Evolutionary conservation across 2,113 vertebrate genomes (phyloP).

Genomic region (Corythoichthys intestinalis): DNA sequence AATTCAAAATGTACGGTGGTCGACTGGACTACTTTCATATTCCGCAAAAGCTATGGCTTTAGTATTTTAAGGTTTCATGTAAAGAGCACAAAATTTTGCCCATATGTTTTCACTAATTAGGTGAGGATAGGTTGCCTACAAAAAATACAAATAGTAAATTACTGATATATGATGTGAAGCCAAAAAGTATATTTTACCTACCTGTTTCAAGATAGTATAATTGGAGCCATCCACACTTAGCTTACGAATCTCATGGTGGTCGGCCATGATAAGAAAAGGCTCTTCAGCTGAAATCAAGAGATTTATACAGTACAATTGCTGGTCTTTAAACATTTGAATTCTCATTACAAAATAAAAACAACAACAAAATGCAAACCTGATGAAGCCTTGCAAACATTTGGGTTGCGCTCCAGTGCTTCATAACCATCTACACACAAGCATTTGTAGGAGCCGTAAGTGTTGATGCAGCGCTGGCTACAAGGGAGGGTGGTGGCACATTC

Average conservation of each 20-base stretch:
- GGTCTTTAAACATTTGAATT: neutral
- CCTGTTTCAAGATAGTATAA: conserved; percentile 97
- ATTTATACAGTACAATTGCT: neutral
- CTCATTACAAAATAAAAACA: neutral
- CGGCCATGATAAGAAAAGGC: conserved; percentile 94
- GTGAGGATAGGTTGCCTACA: neutral
- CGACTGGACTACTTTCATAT: too few relatives aligned
- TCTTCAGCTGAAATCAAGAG: conserved; percentile 81
- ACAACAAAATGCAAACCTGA: conserved; percentile 75
- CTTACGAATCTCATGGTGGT: conserved; percentile 98
- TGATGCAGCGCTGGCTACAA: conserved; percentile 96
- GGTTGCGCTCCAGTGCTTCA: conserved; percentile 81
- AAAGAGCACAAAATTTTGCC: too few relatives aligned
- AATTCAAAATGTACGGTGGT: too few relatives aligned
- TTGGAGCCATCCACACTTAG: conserved; percentile 96
- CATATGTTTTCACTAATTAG: too few relatives aligned
- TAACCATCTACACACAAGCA: conserved; percentile 92
- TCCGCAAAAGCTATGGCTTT: too few relatives aligned
- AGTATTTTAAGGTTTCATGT: too few relatives aligned
- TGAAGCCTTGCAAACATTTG: conserved; percentile 87
- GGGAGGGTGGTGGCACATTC: conserved; percentile 91
- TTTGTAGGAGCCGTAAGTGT: conserved; percentile 93
- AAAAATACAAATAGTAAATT: neutral
- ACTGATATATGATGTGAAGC: neutral
- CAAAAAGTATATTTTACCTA: conserved; percentile 47